Evolutionary conservation across 2,797 vertebrate species (phyloP).

Genomic region (Octomys mimax): DNA sequence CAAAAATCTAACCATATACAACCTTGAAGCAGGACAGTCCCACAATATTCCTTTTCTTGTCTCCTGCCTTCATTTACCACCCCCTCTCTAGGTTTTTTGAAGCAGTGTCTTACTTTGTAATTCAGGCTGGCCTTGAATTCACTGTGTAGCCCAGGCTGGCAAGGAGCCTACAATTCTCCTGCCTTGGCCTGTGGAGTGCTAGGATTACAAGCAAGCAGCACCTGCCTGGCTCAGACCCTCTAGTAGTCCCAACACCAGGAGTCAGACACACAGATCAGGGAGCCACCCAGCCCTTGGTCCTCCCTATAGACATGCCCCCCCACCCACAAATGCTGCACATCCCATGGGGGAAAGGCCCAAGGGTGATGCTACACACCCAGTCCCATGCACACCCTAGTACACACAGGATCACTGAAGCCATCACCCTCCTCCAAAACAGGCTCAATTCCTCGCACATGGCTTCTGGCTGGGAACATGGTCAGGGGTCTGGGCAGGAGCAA

Average conservation of each 20-base stretch:
- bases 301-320: accelerated
- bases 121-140: background rate
- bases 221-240: background rate
- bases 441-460: accelerated
- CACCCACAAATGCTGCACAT: background rate
- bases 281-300: background rate
- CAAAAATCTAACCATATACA: too few relatives aligned
- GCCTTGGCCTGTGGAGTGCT: background rate
- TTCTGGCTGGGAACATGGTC: accelerated
- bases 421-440: background rate
- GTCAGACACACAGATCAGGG: background rate
- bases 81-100: background rate
- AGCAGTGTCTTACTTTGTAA: background rate
- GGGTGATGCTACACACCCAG: accelerated
- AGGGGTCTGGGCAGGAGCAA: background rate
- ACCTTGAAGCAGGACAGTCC: too few relatives aligned
- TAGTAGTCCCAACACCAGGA: background rate
- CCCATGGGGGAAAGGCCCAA: accelerated
- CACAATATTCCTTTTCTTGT: too few relatives aligned
- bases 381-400: background rate
- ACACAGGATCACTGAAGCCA: background rate
- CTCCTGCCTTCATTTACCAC: too few relatives aligned
- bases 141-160: background rate
- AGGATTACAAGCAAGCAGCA: too few relatives aligned
- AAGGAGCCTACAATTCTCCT: background rate